Percentiles rank a stretch among this genome's conserved stretches.
Evolutionary conservation across 2,888 invertebrate species (phyloP).

Genomic region (Teleiodes luculella): DNA sequence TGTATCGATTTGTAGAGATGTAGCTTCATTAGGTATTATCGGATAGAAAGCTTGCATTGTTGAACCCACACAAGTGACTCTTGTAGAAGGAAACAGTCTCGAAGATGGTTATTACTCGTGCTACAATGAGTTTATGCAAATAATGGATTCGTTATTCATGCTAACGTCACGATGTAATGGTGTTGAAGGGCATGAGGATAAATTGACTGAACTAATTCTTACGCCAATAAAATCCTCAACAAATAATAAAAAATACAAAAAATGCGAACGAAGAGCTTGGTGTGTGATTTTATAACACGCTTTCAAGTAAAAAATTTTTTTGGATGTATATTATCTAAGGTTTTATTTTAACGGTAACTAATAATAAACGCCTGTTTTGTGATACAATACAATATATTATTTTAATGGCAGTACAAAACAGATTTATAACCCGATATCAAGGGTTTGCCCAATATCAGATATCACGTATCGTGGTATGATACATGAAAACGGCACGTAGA

Average conservation of each 20-base stretch:
- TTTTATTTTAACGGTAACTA: too few relatives aligned
- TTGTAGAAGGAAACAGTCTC: conserved; percentile 40
- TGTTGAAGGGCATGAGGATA: conserved; percentile 3
- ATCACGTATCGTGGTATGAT: background rate
- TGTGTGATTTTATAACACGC: too few relatives aligned
- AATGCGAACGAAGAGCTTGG: too few relatives aligned
- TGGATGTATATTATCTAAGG: too few relatives aligned
- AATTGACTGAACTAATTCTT: conserved; percentile 2
- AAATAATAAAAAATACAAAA: too few relatives aligned
- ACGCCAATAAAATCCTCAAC: too few relatives aligned
- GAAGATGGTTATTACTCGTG: conserved; percentile 27
- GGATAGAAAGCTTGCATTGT: conserved; percentile 55
- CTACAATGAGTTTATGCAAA: conserved; percentile 24
- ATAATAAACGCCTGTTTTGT: too few relatives aligned
- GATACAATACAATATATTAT: too few relatives aligned
- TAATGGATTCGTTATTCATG: conserved; percentile 12
- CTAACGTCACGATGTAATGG: conserved; percentile 7
- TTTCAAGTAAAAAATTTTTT: too few relatives aligned
- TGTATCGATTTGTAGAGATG: conserved; percentile 35
- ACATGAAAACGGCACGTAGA: background rate
- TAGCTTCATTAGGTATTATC: conserved; percentile 18
- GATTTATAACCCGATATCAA: too few relatives aligned
- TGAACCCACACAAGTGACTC: conserved; percentile 45
- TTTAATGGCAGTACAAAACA: too few relatives aligned
- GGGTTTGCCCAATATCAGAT: too few relatives aligned